Evolutionary conservation across 2,888 invertebrate species (phyloP).

Genomic region (Sthenelais limicola): DNA sequence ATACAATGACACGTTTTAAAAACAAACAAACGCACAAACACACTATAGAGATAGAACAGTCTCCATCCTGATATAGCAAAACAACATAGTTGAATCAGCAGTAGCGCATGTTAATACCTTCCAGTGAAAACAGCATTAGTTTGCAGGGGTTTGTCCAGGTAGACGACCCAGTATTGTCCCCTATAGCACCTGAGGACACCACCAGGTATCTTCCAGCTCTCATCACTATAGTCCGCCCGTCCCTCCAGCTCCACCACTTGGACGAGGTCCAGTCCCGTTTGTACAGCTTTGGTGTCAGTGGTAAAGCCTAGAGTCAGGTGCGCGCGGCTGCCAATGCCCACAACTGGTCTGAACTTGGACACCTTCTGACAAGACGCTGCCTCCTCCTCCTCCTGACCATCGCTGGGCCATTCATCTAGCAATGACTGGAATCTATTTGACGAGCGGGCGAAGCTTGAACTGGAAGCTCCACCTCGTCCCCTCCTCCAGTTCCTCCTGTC

Average conservation of each 20-base stretch:
- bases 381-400: not conserved
- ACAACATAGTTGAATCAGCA: no score
- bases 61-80: no score
- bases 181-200: not conserved
- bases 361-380: not conserved
- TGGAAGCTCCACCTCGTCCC: not conserved
- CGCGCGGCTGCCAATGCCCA: slow-evolving; percentile 44
- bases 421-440: not conserved
- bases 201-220: slow-evolving; percentile 2
- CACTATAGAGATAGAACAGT: no score
- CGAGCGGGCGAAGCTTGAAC: not conserved
- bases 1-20: no score
- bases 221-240: no score
- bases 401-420: no score
- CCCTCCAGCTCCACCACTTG: slow-evolving; percentile 30
- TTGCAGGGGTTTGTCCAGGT: not conserved
- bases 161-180: slow-evolving; percentile 10
- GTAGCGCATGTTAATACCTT: not conserved
- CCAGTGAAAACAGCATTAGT: slow-evolving; percentile 11
- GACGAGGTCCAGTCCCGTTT: slow-evolving; percentile 47
- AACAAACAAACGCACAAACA: no score
- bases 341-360: not conserved
- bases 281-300: slow-evolving; percentile 31
- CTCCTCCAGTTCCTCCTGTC: not conserved
- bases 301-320: slow-evolving; percentile 47